These are phyloP conservation scores for Setipinna tenuifilis DNA, from an alignment of 2,797 vertebrate species.

Conservation along the genomic window DNA sequence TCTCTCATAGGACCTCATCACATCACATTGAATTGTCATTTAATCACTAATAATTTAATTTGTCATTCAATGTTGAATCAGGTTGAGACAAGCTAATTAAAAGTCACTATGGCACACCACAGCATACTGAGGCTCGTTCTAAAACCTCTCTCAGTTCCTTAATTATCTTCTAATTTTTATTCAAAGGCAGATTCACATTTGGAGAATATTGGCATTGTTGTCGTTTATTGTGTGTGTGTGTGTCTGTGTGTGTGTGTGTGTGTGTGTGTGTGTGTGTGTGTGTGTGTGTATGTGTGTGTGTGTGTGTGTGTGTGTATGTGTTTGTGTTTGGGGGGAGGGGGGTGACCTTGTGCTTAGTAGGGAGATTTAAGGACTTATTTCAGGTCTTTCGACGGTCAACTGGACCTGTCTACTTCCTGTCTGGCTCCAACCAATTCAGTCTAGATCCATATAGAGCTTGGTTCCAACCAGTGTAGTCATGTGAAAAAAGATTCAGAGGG, in stretches of 20 bases:
- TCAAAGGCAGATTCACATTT: not conserved
- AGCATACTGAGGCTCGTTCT: not conserved
- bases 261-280: conserved; percentile 26
- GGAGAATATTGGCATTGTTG: not conserved
- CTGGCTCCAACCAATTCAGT: not conserved
- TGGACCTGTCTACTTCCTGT: conserved; percentile 36
- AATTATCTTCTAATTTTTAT: not conserved
- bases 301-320: conserved; percentile 25
- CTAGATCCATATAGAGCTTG: not conserved
- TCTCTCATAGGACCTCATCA: not conserved
- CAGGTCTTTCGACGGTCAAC: not conserved
- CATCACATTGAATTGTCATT: not conserved
- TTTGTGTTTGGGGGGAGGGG: conserved; percentile 2
- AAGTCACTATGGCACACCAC: not conserved
- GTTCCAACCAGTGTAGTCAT: conserved; percentile 10
- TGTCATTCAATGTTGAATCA: no score
- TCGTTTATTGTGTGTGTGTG: not conserved
- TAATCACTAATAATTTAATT: not conserved
- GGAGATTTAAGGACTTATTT: conserved; percentile 26
- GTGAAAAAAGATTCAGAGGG: conserved; percentile 23
- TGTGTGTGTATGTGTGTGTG: conserved; percentile 6
- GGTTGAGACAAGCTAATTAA: not conserved
- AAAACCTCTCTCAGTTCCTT: not conserved
- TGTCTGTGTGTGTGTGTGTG: not conserved
- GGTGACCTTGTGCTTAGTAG: conserved; percentile 24